Evolutionary conservation across 2,113 vertebrate genomes (phyloP).

Genomic region (Hemicordylus capensis): DNA sequence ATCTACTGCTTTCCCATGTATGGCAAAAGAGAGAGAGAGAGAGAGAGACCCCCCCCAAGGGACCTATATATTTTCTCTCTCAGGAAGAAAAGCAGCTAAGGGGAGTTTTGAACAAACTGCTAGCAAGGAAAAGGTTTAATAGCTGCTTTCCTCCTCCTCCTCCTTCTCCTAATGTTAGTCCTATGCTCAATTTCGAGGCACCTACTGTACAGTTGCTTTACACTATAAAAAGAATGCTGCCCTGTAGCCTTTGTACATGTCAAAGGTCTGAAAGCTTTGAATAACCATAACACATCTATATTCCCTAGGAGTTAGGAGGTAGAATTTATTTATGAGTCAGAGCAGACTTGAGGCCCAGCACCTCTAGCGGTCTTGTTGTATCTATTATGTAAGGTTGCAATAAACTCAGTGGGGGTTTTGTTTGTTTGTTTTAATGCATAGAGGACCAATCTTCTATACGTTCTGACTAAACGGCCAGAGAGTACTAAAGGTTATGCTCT

Average conservation of each 20-base stretch:
- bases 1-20: background rate
- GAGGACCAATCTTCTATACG: constrained; percentile 69
- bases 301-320: background rate
- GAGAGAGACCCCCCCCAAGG: background rate
- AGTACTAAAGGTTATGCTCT: constrained; percentile 84
- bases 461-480: constrained; percentile 69
- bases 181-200: background rate
- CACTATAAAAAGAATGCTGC: background rate
- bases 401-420: background rate
- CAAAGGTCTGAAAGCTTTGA: no score
- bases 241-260: no score
- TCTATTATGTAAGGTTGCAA: background rate
- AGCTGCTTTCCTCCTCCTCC: background rate
- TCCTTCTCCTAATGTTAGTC: no score
- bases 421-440: constrained; percentile 45
- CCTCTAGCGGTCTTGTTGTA: background rate
- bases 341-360: background rate
- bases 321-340: background rate
- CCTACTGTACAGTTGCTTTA: no score
- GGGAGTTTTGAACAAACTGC: background rate
- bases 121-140: background rate
- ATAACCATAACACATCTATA: background rate
- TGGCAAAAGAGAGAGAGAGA: background rate
- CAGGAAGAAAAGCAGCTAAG: background rate
- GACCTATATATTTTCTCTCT: background rate